Percentiles rank a stretch among this genome's conserved stretches.
phyloP scores from a whole-genome alignment of 1,140 invertebrate genomes.

The Saccostrea glomerata region DNA sequence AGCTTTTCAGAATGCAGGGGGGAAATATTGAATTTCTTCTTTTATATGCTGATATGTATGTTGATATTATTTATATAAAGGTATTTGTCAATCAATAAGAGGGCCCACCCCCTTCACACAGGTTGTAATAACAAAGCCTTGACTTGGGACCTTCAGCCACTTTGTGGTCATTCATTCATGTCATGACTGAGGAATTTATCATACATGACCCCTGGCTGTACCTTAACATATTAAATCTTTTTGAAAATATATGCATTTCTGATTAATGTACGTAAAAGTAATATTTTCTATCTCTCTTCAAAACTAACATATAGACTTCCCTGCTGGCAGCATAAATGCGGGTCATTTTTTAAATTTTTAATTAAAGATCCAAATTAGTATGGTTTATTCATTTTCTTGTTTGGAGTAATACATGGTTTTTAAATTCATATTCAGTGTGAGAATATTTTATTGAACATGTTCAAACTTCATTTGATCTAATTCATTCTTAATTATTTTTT shows the following conservation, averaged over 20 bases:
- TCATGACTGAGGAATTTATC: neutral
- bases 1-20: neutral
- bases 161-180: neutral
- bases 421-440: too few relatives aligned
- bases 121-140: neutral
- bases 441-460: too few relatives aligned
- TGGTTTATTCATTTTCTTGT: too few relatives aligned
- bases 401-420: too few relatives aligned
- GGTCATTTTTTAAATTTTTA: too few relatives aligned
- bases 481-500: too few relatives aligned
- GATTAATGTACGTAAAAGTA: too few relatives aligned
- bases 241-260: neutral
- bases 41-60: neutral
- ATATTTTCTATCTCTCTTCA: too few relatives aligned
- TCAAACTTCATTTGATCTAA: too few relatives aligned
- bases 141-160: neutral
- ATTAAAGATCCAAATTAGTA: too few relatives aligned
- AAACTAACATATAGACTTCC: too few relatives aligned
- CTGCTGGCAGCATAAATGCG: too few relatives aligned
- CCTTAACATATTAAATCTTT: neutral
- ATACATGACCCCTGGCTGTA: neutral
- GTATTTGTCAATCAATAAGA: conserved; percentile 20
- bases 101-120: neutral
- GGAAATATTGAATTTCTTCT: neutral
- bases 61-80: neutral